Percentiles rank a stretch among this genome's conserved stretches.
Evolutionary conservation across 2,797 vertebrate genomes (phyloP).

Genomic region (Ctenopoma kingsleyae): DNA sequence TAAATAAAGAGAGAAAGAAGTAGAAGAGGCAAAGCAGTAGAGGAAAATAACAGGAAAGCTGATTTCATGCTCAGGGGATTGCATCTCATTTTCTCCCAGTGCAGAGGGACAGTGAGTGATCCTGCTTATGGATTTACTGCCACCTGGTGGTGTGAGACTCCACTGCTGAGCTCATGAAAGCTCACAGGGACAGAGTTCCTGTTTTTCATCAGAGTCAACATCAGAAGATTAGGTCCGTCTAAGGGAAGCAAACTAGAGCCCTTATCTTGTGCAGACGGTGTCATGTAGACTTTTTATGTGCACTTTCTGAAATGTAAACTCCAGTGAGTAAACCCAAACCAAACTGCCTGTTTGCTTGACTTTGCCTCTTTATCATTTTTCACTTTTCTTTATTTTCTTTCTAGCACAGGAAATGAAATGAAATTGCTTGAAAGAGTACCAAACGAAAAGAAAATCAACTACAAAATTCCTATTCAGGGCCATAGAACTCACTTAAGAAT

Average conservation of each 20-base stretch:
- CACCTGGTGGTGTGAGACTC: slow-evolving; percentile 61
- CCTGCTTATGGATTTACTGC: slow-evolving; percentile 65
- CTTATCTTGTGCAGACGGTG: slow-evolving; percentile 22
- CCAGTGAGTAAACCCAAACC: not conserved
- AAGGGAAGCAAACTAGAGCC: slow-evolving; percentile 12
- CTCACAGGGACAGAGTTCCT: slow-evolving; percentile 2
- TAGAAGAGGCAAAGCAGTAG: slow-evolving; percentile 53
- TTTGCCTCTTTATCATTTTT: slow-evolving; percentile 14
- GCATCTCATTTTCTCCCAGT: slow-evolving; percentile 74
- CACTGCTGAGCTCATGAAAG: not conserved
- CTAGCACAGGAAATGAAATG: slow-evolving; percentile 31
- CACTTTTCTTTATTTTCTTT: slow-evolving; percentile 12
- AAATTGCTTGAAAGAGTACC: slow-evolving; percentile 20
- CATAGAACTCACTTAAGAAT: slow-evolving; percentile 39
- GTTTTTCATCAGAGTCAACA: slow-evolving; percentile 37
- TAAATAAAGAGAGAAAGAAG: slow-evolving; percentile 39
- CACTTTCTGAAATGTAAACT: slow-evolving; percentile 28
- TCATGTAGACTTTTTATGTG: slow-evolving; percentile 9
- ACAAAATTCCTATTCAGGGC: slow-evolving; percentile 33
- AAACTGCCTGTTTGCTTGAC: slow-evolving; percentile 7
- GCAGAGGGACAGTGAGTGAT: slow-evolving; percentile 6
- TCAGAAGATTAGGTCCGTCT: slow-evolving; percentile 24
- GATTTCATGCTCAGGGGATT: slow-evolving; percentile 82
- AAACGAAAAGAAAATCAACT: slow-evolving; percentile 23
- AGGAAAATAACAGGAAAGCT: slow-evolving; percentile 78